Conservation (phyloP, 2,113 vertebrate species). For the Cyanoderma ruficeps region DNA sequence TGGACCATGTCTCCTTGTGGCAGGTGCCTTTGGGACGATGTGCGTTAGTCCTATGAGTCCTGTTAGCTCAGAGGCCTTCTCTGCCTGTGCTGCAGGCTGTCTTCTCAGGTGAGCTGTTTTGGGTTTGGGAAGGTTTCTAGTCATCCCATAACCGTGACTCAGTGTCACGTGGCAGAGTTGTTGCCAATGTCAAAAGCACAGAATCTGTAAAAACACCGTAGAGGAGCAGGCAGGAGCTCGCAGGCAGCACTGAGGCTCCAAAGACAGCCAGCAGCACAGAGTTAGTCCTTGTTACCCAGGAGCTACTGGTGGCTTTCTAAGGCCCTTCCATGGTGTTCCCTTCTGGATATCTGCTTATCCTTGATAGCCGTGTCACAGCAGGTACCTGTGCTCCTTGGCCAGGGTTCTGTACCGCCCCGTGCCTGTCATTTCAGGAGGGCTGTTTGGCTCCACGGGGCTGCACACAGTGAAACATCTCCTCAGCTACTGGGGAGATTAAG, state of each 20-base stretch:
- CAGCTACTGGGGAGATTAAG: not conserved
- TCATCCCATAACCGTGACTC: not conserved
- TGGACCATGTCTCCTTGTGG: not conserved
- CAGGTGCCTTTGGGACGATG: not conserved
- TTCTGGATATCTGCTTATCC: not conserved
- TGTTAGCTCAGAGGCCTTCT: not conserved
- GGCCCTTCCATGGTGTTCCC: not conserved
- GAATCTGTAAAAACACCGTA: accelerated
- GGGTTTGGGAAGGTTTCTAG: not conserved
- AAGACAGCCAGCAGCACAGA: not conserved
- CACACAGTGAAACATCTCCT: accelerated
- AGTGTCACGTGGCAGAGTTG: not conserved
- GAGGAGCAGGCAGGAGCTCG: not conserved
- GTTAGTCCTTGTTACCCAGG: not conserved
- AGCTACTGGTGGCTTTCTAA: not conserved
- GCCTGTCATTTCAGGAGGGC: not conserved
- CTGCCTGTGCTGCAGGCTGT: not conserved
- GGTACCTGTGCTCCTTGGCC: not conserved
- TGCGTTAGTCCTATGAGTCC: not conserved
- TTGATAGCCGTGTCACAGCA: not conserved
- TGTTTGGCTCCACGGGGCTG: not conserved
- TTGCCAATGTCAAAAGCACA: not conserved
- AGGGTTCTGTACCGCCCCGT: accelerated
- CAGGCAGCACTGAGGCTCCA: not conserved
- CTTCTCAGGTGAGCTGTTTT: not conserved